These are phyloP conservation scores for Drosophila quinaria DNA, from an alignment of 2,888 invertebrate species.

Conservation along the genomic window DNA sequence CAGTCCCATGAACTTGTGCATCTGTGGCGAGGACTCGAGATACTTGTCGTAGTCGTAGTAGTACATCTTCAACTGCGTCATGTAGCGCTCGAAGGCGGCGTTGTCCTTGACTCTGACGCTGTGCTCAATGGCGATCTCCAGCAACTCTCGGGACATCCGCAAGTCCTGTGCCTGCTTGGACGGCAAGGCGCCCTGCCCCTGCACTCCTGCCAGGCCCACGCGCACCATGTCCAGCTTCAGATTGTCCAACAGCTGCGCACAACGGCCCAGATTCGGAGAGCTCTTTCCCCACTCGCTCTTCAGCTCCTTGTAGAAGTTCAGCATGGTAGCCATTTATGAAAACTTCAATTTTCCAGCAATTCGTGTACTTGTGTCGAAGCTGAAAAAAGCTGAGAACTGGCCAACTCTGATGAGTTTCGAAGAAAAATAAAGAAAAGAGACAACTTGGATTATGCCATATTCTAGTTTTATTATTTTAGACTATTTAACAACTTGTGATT, in stretches of 20 bases:
- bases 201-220: conserved; percentile 31
- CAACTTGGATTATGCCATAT: background rate
- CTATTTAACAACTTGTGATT: conserved; percentile 20
- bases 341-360: background rate
- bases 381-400: background rate
- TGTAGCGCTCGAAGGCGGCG: conserved; percentile 69
- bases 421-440: background rate
- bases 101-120: conserved; percentile 67
- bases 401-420: background rate
- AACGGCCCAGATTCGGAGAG: conserved; percentile 52
- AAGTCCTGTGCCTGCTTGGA: conserved; percentile 41
- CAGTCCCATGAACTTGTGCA: conserved; percentile 70
- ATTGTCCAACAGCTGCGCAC: conserved; percentile 49
- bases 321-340: conserved; percentile 40
- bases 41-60: conserved; percentile 67
- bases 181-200: background rate
- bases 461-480: conserved; percentile 14
- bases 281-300: conserved; percentile 66
- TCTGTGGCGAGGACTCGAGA: conserved; percentile 52
- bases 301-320: conserved; percentile 53
- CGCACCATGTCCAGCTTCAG: conserved; percentile 65
- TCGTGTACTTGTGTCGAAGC: background rate
- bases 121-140: conserved; percentile 71
- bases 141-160: conserved; percentile 56
- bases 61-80: conserved; percentile 69